A percentile compares a stretch with the other conserved stretches of the same genome.
These are phyloP conservation scores for Potorous gilbertii DNA, from an alignment of 2,797 vertebrate genomes.

Conservation along the genomic window DNA sequence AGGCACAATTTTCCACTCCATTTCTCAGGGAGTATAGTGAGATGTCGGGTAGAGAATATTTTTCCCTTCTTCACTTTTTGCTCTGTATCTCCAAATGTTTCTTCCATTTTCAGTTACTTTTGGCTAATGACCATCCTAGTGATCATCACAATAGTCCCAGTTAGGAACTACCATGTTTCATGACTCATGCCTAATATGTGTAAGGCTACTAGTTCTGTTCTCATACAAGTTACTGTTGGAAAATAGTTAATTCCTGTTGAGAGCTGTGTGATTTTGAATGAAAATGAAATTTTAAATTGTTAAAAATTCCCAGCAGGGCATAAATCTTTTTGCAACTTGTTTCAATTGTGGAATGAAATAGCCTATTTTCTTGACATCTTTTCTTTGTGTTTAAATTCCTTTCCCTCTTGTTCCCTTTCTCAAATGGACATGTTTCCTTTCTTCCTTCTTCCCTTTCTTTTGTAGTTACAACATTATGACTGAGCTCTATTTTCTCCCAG, in stretches of 20 bases:
- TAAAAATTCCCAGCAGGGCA: slow-evolving; percentile 68
- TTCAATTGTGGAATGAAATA: slow-evolving; percentile 73
- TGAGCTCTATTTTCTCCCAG: slow-evolving; percentile 7
- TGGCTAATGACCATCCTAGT: not conserved
- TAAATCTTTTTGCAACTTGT: slow-evolving; percentile 69
- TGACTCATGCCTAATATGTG: not conserved
- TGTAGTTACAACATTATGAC: not conserved
- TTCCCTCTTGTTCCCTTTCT: slow-evolving; percentile 48
- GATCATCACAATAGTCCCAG: not conserved
- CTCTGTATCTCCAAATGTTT: not conserved
- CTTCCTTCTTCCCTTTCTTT: slow-evolving; percentile 15
- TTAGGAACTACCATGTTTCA: not conserved
- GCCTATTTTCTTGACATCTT: slow-evolving; percentile 70
- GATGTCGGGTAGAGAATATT: not conserved
- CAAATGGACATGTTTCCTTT: not conserved
- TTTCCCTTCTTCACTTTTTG: not conserved
- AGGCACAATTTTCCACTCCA: not conserved
- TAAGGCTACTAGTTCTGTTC: slow-evolving; percentile 5
- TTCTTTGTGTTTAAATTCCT: slow-evolving; percentile 57
- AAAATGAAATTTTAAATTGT: slow-evolving; percentile 68
- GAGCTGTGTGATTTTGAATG: slow-evolving; percentile 68
- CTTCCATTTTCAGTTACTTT: not conserved
- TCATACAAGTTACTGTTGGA: not conserved
- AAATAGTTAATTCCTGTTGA: slow-evolving; percentile 45
- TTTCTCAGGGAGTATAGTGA: not conserved